These are phyloP conservation scores for Pachymerium ferrugineum DNA, from an alignment of 2,888 invertebrate genomes.

Conservation along the genomic window DNA sequence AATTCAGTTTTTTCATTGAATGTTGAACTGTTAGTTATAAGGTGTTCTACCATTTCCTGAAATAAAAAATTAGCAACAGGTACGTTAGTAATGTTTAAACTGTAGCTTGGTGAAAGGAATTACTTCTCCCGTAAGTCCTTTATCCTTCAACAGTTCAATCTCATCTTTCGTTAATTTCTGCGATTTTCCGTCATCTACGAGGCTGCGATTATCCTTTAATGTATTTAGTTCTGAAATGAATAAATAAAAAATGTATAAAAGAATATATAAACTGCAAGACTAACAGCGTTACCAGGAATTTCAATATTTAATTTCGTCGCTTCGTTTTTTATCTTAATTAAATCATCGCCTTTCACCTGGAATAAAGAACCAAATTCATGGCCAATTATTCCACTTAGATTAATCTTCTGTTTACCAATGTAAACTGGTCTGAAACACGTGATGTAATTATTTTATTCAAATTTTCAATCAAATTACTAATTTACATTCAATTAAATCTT, in stretches of 20 bases:
- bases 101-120: not conserved
- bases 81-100: not conserved
- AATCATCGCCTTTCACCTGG: not conserved
- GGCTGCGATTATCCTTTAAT: constrained; percentile 68
- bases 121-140: constrained; percentile 62
- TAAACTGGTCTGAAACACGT: not conserved
- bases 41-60: constrained; percentile 71
- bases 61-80: not conserved
- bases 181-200: constrained; percentile 70
- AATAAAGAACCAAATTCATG: not conserved
- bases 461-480: not conserved
- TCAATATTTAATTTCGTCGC: not conserved
- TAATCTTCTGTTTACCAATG: not conserved
- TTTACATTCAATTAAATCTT: not conserved
- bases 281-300: not conserved
- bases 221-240: not conserved
- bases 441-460: not conserved
- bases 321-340: not conserved
- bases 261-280: not conserved
- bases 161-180: constrained; percentile 78
- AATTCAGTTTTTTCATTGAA: constrained; percentile 85
- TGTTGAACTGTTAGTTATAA: constrained; percentile 86
- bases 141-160: constrained; percentile 69
- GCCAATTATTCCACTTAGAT: not conserved
- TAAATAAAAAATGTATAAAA: not conserved